Conservation (phyloP, 2,888 invertebrate genomes). For the Sinopyrophorus schimmeli region DNA sequence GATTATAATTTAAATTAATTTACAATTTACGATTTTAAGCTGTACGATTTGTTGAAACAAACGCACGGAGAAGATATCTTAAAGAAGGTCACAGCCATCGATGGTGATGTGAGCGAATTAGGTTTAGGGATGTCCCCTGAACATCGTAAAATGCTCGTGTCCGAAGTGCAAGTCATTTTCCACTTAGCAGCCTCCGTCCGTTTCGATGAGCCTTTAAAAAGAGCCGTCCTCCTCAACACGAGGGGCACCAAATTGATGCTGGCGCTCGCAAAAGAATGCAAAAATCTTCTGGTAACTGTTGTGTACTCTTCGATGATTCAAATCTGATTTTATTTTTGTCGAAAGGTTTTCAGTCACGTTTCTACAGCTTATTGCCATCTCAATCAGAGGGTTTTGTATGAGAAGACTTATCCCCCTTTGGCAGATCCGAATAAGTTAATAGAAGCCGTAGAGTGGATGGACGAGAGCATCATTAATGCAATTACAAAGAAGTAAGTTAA, state of each 20-base stretch:
- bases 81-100: slow-evolving; percentile 70
- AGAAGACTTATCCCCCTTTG: slow-evolving; percentile 84
- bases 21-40: slow-evolving; percentile 59
- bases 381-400: slow-evolving; percentile 76
- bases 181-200: slow-evolving; percentile 76
- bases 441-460: slow-evolving; percentile 77
- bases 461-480: slow-evolving; percentile 67
- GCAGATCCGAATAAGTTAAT: slow-evolving; percentile 75
- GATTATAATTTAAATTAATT: background rate
- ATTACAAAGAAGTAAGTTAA: slow-evolving; percentile 64
- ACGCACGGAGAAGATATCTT: slow-evolving; percentile 65
- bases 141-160: slow-evolving; percentile 65
- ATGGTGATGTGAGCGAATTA: slow-evolving; percentile 70
- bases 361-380: slow-evolving; percentile 93
- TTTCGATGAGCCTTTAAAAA: slow-evolving; percentile 89
- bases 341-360: slow-evolving; percentile 72
- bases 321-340: background rate
- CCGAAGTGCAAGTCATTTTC: slow-evolving; percentile 79
- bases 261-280: slow-evolving; percentile 76
- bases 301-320: background rate
- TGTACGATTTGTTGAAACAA: slow-evolving; percentile 73
- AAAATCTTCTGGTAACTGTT: slow-evolving; percentile 68
- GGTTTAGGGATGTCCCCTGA: slow-evolving; percentile 70
- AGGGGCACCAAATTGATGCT: slow-evolving; percentile 88
- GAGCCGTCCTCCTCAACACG: slow-evolving; percentile 89